These are phyloP conservation scores for Hirtodrosophila trivittata DNA, from an alignment of 2,888 invertebrate genomes.

Conservation along the genomic window DNA sequence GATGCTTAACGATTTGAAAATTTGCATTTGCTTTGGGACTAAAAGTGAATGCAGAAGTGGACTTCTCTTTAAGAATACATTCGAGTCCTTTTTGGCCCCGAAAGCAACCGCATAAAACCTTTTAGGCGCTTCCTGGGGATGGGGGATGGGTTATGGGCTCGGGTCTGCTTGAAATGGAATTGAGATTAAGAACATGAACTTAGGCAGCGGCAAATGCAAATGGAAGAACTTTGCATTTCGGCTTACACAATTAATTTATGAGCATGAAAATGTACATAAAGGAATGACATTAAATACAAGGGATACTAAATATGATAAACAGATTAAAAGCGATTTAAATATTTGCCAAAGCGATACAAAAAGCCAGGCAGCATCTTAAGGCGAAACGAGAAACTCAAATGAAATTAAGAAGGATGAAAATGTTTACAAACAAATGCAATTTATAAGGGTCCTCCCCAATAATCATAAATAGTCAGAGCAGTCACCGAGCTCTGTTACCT, in stretches of 20 bases:
- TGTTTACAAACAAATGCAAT: no score
- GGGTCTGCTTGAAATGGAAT: slow-evolving; percentile 5
- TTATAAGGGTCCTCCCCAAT: no score
- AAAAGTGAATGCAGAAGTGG: slow-evolving; percentile 5
- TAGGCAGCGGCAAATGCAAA: slow-evolving; percentile 6
- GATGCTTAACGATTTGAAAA: slow-evolving; percentile 7
- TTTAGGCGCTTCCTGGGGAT: slow-evolving; percentile 13
- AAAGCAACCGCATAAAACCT: slow-evolving; percentile 27
- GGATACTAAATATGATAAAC: neutral
- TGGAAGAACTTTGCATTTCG: slow-evolving; percentile 2
- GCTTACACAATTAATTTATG: neutral
- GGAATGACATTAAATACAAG: slow-evolving; percentile 2
- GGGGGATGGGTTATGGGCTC: neutral
- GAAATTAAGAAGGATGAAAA: no score
- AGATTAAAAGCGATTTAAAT: neutral
- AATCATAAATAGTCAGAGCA: no score
- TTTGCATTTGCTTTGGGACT: slow-evolving; percentile 16
- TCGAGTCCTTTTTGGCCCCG: slow-evolving; percentile 15
- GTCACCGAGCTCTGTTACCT: no score
- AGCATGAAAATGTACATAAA: slow-evolving; percentile 1
- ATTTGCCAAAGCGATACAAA: no score
- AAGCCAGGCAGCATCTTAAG: no score
- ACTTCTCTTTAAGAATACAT: slow-evolving; percentile 15
- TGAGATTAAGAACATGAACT: slow-evolving; percentile 11
- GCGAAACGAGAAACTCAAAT: no score